Conservation (phyloP, 23 tunicate genomes). For the Diplosoma virens region DNA sequence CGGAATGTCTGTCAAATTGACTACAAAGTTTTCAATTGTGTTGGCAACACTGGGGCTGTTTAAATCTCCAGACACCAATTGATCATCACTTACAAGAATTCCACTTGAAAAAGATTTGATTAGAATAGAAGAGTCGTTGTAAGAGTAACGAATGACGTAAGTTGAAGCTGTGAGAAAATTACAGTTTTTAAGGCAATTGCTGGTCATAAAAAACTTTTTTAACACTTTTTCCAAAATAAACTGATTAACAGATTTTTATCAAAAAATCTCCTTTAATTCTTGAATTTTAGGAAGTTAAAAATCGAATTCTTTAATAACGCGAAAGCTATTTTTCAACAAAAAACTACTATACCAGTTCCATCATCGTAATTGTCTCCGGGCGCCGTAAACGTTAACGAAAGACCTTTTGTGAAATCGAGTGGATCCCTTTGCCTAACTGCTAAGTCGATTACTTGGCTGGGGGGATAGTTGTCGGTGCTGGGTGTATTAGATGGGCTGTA, state of each 20-base stretch:
- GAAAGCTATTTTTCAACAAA: too few species aligned
- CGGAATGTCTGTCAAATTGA: constrained; percentile 39
- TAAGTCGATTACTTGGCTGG: constrained; percentile 65
- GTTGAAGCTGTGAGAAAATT: constrained; percentile 4
- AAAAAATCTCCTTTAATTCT: background rate
- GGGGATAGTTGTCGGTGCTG: constrained; percentile 40
- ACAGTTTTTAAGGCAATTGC: too few species aligned
- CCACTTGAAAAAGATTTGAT: background rate
- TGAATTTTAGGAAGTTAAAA: background rate
- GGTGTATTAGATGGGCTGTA: constrained; percentile 1
- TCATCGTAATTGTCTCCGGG: constrained; percentile 73
- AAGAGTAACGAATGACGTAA: constrained; percentile 51
- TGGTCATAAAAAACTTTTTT: too few species aligned
- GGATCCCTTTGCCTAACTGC: constrained; percentile 29
- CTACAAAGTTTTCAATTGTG: constrained; percentile 14
- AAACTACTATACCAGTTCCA: constrained; percentile 91
- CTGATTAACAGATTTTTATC: background rate
- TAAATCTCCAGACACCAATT: constrained; percentile 23
- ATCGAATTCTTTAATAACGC: too few species aligned
- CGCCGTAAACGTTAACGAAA: constrained; percentile 57
- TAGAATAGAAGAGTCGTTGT: constrained; percentile 25
- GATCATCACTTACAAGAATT: background rate
- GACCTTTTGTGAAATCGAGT: constrained; percentile 33
- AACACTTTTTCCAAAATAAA: background rate
- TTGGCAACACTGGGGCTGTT: constrained; percentile 28